Evolutionary conservation across 2,113 vertebrate genomes (phyloP), one percentile per base, ranked within the genome.

Genomic region (Trogon surrucura): DNA sequence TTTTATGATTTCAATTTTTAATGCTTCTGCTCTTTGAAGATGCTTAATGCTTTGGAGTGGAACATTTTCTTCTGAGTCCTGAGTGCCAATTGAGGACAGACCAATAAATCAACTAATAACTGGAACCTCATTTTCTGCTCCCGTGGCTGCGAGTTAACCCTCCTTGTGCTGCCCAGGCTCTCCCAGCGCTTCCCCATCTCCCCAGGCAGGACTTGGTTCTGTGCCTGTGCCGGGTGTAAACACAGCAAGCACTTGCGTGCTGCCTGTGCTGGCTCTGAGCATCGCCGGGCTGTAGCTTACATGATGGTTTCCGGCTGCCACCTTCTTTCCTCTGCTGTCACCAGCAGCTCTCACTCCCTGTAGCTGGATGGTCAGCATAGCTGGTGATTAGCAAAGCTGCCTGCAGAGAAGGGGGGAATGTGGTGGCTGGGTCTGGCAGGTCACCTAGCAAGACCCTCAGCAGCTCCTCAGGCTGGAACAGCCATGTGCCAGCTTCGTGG

Each of bases 1-100:
- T 98, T 98, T 98, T 98, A 98, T 97, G 97, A 98, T 98, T 98
- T 98, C 98, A 98, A 98, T 98, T 98, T 98, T 98, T 98, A 98
- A 98, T 98, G 98, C 97, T 96, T 97, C 97, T 98, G 97, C 98
- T 98, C 97, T 98, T 98, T 98, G 98, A 98, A 98, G 97, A 98
- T 91, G 97, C 97, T 98, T 98, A 98, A 98, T 98, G 98, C 98
- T 98, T 97, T 97, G 93, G 97, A 98, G 98, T 97, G 98, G 98
- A 98, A 98, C 98, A 98, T 98, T 98, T 98, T 98, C 98, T 98
- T 98, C 98, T 97, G 97, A 97, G 97, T 98, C 96, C 97, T 92
- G 97, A 97, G 97, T 96, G 89, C 97, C 96, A 97, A 96, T 90
- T 96, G 97, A 98, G 98, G 98, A 97, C 97, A 97, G 97, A 96